A percentile compares a stretch with the other conserved stretches of the same genome.
Conservation (phyloP, 2,888 invertebrate genomes). For the Dryobota labecula region DNA sequence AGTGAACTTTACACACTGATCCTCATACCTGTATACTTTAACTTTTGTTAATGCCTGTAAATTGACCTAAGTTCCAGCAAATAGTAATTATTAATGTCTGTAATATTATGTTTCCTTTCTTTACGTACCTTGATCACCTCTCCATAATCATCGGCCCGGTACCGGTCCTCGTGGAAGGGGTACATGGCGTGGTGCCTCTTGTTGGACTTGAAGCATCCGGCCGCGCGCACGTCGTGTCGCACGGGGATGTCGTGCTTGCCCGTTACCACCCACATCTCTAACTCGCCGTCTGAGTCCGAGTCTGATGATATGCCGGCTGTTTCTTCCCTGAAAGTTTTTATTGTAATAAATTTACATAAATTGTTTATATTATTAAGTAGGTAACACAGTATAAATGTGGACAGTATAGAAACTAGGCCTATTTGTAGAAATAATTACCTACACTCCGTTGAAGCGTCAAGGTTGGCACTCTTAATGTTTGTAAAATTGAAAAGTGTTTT, state of each 20-base stretch:
- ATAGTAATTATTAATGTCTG: neutral
- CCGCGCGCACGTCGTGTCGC: conserved; percentile 92
- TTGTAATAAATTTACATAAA: too few relatives aligned
- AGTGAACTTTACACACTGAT: too few relatives aligned
- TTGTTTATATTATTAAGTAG: too few relatives aligned
- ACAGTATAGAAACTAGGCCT: too few relatives aligned
- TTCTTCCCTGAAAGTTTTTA: conserved; percentile 90
- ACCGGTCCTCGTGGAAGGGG: conserved; percentile 97
- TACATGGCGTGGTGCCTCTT: conserved; percentile 99
- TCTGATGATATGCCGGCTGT: conserved; percentile 94
- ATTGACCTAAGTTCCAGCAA: neutral
- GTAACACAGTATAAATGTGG: too few relatives aligned
- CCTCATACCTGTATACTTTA: too few relatives aligned
- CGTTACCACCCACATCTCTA: conserved; percentile 95
- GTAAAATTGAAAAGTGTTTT: too few relatives aligned
- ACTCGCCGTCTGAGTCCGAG: conserved; percentile 94
- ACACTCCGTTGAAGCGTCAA: too few relatives aligned
- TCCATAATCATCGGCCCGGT: conserved; percentile 98
- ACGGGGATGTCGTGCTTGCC: conserved; percentile 97
- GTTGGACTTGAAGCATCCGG: conserved; percentile 91
- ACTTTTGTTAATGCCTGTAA: neutral
- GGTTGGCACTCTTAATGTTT: too few relatives aligned
- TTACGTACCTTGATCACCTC: conserved; percentile 93
- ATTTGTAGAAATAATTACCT: too few relatives aligned
- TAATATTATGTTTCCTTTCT: neutral